Conservation (phyloP, 2,113 vertebrate genomes). For the Hemiprocne comata region DNA sequence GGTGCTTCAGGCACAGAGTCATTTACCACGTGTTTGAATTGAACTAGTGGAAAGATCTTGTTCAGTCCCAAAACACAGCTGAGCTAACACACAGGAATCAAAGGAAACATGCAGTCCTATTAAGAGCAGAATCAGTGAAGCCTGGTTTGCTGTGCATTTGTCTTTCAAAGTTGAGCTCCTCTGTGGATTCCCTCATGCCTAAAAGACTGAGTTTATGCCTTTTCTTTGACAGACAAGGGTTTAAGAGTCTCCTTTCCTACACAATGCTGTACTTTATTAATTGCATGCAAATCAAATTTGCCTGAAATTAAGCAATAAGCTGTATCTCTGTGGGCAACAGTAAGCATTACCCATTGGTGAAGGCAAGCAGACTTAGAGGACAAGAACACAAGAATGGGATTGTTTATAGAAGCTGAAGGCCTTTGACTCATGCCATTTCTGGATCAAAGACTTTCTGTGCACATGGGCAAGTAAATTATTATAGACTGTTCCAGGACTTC, state of each 20-base stretch:
- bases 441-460: not conserved
- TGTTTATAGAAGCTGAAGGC: not conserved
- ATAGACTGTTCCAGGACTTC: not conserved
- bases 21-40: constrained; percentile 56
- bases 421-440: not conserved
- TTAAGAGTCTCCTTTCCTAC: not conserved
- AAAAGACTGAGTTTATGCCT: not conserved
- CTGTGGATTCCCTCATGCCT: not conserved
- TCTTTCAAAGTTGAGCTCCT: constrained; percentile 45
- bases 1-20: constrained; percentile 53
- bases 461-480: not conserved
- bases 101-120: constrained; percentile 60
- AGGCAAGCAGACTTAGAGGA: not conserved
- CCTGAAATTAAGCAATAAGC: not conserved
- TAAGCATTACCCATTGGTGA: not conserved
- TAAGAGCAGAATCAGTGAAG: constrained; percentile 47
- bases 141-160: constrained; percentile 7
- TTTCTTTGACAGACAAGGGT: not conserved
- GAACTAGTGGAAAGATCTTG: constrained; percentile 62
- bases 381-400: not conserved
- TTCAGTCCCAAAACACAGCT: constrained; percentile 65
- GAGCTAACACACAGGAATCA: constrained; percentile 65
- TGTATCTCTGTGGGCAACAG: not conserved
- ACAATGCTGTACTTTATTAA: not conserved
- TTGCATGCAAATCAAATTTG: not conserved